phyloP scores from a whole-genome alignment of 2,113 vertebrate species.

The Cariama cristata region DNA sequence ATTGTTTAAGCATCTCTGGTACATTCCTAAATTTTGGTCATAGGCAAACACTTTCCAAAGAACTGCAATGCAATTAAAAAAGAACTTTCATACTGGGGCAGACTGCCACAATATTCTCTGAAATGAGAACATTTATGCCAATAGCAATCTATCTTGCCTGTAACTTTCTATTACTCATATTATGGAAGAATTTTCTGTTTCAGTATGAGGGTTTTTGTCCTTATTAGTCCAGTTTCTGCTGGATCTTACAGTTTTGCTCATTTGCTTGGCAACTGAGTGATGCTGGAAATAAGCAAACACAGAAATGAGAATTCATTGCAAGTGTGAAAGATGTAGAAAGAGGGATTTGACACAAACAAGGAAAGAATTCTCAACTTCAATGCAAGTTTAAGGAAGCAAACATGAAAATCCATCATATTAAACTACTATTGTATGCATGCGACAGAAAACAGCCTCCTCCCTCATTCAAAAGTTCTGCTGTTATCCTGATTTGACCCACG shows the following conservation, averaged over 20 bases:
- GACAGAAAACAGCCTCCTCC: neutral
- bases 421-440: neutral
- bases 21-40: constrained; percentile 70
- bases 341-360: neutral
- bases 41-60: constrained; percentile 55
- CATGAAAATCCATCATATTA: neutral
- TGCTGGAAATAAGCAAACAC: constrained; percentile 3
- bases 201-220: neutral
- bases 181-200: neutral
- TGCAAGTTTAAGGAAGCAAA: neutral
- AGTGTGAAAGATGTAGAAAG: neutral
- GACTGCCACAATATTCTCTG: constrained; percentile 13
- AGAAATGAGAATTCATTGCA: constrained; percentile 7
- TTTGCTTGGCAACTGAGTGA: neutral
- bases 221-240: constrained; percentile 57
- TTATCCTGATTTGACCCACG: neutral
- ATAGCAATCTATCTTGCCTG: constrained; percentile 27
- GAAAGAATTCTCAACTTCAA: neutral
- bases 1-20: constrained; percentile 59
- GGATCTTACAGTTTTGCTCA: constrained; percentile 23
- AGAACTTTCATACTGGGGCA: constrained; percentile 40
- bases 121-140: constrained; percentile 63
- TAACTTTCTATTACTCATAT: constrained; percentile 18
- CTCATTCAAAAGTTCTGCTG: neutral
- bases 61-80: constrained; percentile 69